Evolutionary conservation across 1,140 invertebrate genomes (phyloP).

Genomic region (Plectrocnemia conspersa): DNA sequence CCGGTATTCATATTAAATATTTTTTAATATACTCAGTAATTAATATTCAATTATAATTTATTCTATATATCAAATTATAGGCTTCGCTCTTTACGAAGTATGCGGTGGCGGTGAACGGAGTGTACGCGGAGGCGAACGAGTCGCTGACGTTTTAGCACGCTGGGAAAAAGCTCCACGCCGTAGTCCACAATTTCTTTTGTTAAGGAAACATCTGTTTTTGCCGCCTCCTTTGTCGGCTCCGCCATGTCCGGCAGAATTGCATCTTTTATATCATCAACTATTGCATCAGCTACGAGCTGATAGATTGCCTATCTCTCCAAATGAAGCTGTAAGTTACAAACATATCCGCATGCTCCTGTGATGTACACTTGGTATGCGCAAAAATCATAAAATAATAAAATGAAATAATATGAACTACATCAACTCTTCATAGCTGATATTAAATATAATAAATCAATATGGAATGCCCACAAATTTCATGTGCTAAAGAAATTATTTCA

Average conservation of each 20-base stretch:
- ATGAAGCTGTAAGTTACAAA: conserved; percentile 81
- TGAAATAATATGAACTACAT: too few relatives aligned
- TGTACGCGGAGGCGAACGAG: conserved; percentile 78
- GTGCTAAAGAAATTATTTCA: too few relatives aligned
- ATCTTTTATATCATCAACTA: conserved; percentile 93
- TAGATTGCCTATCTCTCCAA: conserved; percentile 84
- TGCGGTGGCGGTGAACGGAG: conserved; percentile 76
- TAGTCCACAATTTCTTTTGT: conserved; percentile 66
- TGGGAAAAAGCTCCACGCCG: conserved; percentile 83
- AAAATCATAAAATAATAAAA: too few relatives aligned
- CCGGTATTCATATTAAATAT: conserved; percentile 52
- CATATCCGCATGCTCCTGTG: too few relatives aligned
- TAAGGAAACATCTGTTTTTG: conserved; percentile 90
- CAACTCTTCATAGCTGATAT: too few relatives aligned
- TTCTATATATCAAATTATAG: conserved; percentile 13
- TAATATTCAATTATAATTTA: conserved; percentile 11
- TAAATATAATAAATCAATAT: too few relatives aligned
- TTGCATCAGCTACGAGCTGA: conserved; percentile 85
- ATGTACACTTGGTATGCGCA: too few relatives aligned
- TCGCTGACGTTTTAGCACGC: conserved; percentile 91
- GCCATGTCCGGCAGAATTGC: conserved; percentile 87
- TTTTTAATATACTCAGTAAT: too few relatives aligned
- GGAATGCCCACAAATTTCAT: too few relatives aligned
- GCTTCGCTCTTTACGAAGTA: conserved; percentile 36
- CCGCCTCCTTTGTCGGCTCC: conserved; percentile 64